Conservation (phyloP, 2,888 invertebrate species). For the Mantis religiosa region DNA sequence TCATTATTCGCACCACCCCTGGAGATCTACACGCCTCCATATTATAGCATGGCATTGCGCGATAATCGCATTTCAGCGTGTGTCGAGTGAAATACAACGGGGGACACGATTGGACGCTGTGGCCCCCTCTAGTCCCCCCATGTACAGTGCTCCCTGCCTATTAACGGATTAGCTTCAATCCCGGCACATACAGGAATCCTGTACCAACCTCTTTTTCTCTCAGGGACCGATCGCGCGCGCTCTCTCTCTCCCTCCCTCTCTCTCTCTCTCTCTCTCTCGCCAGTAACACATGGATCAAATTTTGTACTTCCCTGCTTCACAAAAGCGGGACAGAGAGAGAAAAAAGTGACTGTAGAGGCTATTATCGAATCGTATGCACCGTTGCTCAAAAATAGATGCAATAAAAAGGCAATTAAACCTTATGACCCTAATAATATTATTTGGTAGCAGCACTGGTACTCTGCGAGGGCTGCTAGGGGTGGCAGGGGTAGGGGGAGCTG, state of each 20-base stretch:
- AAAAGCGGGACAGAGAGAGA: background rate
- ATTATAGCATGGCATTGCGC: slow-evolving; percentile 3
- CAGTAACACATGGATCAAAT: slow-evolving; percentile 2
- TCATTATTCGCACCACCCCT: background rate
- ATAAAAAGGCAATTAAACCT: slow-evolving; percentile 17
- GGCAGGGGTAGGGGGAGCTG: no score
- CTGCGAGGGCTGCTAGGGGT: background rate
- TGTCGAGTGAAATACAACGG: slow-evolving; percentile 13
- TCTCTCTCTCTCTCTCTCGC: no score
- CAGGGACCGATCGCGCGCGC: background rate
- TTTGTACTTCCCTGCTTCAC: slow-evolving; percentile 19
- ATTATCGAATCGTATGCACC: slow-evolving; percentile 12
- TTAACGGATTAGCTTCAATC: slow-evolving; percentile 26
- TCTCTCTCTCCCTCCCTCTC: no score
- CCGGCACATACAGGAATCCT: slow-evolving; percentile 11
- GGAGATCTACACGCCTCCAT: background rate
- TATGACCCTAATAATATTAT: slow-evolving; percentile 1
- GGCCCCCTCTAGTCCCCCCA: background rate
- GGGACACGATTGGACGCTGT: slow-evolving; percentile 15
- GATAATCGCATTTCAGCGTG: slow-evolving; percentile 23
- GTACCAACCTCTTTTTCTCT: background rate
- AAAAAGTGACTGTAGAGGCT: background rate
- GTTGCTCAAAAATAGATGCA: slow-evolving; percentile 12
- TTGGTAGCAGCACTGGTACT: background rate
- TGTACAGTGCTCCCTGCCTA: slow-evolving; percentile 5